Base-by-base conservation (phyloP, 2,888 invertebrate species). In the Eudasyphora cyanicolor region DNA sequence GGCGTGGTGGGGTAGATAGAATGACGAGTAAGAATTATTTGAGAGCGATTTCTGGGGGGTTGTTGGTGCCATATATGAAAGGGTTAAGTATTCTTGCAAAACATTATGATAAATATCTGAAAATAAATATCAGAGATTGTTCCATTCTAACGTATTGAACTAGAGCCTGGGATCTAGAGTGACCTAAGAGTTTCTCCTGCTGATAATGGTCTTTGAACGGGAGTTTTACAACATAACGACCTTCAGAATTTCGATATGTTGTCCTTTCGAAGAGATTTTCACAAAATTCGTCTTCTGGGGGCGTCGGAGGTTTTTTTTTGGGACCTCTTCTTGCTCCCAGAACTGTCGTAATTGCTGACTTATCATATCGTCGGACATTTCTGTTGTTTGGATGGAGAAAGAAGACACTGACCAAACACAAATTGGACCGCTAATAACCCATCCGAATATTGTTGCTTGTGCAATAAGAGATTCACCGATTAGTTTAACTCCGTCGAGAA, bases 1-100 rank as follows among this genome's bases (percentile, higher is more conserved):
- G 7, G 83, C 85, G 27, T 86, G 84, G 19, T 86, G 86, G 0
- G 67, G 64, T 0, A 76, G 24, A 54, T 64, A 64, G 27, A 38
- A 54, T 3, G 71, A 71, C 10, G 14, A n/a, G n/a, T 17, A 35
- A 7, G 10, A 17, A 0, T 51, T 64, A 6, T 19, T 32, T 27
- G 7, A 38, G 17, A 6, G 17, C 17, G n/a, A 51, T 76, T 79
- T 79, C 10, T 73, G 32, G 1, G 75, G 38, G 0, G 21, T 5
- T 17, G 45, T 57, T 75, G 51, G 32, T 19, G 79, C 64, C 77
- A 78, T 80, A 32, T 80, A 80, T 5, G 17, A 45, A 19, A 64
- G 14, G 5, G 45, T 14, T 12, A 64, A 8, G 12, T 64, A 75
- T 64, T 75, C 64, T 29, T 64, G 38, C 2, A 64, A 29, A 62